These are phyloP conservation scores for Drosophila subsilvestris DNA, from an alignment of 2,888 invertebrate genomes.

Conservation along the genomic window DNA sequence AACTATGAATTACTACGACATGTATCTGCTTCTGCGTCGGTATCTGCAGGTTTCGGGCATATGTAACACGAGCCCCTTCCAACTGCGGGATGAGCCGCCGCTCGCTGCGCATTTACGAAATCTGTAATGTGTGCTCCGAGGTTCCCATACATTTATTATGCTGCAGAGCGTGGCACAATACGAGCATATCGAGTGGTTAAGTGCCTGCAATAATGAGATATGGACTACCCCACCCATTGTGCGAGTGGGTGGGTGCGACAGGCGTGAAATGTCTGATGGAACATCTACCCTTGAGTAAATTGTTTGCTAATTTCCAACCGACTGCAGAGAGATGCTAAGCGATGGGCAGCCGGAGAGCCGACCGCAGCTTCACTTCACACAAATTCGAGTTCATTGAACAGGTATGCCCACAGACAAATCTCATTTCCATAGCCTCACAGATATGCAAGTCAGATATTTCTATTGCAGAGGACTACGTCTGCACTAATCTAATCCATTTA, in stretches of 20 bases:
- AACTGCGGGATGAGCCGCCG: neutral
- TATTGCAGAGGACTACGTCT: too few species aligned
- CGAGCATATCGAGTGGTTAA: constrained; percentile 40
- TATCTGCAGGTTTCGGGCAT: neutral
- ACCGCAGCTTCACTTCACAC: neutral
- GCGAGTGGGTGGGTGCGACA: constrained; percentile 8
- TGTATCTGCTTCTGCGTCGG: constrained; percentile 1
- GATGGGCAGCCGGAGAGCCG: constrained; percentile 14
- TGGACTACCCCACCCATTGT: constrained; percentile 7
- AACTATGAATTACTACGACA: constrained; percentile 44
- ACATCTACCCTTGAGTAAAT: constrained; percentile 16
- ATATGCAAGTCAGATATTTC: too few species aligned
- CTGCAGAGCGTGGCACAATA: constrained; percentile 24
- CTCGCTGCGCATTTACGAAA: constrained; percentile 32
- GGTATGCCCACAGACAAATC: neutral
- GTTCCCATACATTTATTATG: constrained; percentile 32
- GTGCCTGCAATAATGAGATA: constrained; percentile 27
- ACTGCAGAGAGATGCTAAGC: constrained; percentile 18
- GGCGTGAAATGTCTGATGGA: constrained; percentile 42
- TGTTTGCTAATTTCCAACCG: constrained; percentile 24
- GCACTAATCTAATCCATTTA: too few species aligned
- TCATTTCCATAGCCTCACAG: neutral
- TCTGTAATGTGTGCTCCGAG: constrained; percentile 28
- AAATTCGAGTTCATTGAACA: neutral
- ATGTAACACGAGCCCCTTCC: neutral